Percentiles rank a stretch among this genome's conserved stretches.
Evolutionary conservation across 2,113 vertebrate species (phyloP).

Genomic region (Mustelus asterias): DNA sequence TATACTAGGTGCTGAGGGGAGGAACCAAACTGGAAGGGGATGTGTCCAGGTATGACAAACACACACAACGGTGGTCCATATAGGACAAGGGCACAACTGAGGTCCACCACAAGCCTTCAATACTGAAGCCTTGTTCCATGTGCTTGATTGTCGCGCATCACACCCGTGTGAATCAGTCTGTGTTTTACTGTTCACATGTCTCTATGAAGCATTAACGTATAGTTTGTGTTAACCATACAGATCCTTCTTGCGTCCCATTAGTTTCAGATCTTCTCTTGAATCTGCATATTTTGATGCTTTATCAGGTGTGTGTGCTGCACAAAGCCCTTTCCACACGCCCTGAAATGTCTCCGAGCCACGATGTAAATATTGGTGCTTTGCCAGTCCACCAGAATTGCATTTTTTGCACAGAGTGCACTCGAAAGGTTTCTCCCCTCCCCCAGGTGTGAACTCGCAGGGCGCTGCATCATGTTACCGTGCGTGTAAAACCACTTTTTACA

Average conservation of each 20-base stretch:
- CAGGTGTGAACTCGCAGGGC: neutral
- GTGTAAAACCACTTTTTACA: neutral
- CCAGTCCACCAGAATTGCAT: neutral
- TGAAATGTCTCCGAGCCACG: neutral
- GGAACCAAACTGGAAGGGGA: no score
- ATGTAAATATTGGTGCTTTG: neutral
- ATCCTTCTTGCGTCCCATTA: neutral
- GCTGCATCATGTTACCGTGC: neutral
- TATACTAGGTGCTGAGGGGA: no score
- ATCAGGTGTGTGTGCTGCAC: neutral
- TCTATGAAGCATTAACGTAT: neutral
- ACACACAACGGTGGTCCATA: no score
- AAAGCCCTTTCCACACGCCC: neutral
- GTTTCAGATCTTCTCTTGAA: neutral
- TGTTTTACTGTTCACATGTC: neutral
- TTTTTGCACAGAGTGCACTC: neutral
- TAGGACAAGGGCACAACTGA: no score
- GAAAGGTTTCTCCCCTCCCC: neutral
- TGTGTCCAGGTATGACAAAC: no score
- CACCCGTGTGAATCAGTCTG: neutral
- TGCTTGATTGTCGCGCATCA: no score
- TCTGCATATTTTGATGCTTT: neutral
- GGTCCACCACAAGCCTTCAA: no score
- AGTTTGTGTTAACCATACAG: neutral
- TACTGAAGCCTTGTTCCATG: no score